Evolutionary conservation across 2,888 invertebrate genomes (phyloP).

Genomic region (Bombyx huttoni): DNA sequence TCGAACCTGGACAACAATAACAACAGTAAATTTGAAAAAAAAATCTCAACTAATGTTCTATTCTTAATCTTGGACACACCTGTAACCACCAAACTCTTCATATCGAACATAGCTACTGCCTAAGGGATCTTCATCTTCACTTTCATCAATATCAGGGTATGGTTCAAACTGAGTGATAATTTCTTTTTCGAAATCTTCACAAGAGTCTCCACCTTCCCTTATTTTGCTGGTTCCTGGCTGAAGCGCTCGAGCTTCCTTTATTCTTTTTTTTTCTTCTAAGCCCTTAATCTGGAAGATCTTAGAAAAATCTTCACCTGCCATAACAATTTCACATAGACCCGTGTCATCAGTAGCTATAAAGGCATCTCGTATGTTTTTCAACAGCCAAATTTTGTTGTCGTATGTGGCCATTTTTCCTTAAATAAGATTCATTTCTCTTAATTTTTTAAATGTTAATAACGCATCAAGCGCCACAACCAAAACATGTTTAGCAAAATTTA

Average conservation of each 20-base stretch:
- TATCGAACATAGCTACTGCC: slow-evolving; percentile 79
- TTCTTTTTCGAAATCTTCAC: slow-evolving; percentile 50
- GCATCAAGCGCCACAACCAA: background rate
- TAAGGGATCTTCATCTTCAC: slow-evolving; percentile 82
- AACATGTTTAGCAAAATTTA: background rate
- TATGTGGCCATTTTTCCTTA: slow-evolving; percentile 85
- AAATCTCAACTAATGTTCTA: too few relatives aligned
- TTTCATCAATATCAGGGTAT: slow-evolving; percentile 85
- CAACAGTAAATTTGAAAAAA: too few relatives aligned
- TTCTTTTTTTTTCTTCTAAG: slow-evolving; percentile 49
- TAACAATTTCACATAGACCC: slow-evolving; percentile 93
- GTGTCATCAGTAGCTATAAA: slow-evolving; percentile 97
- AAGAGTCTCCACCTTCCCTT: slow-evolving; percentile 42
- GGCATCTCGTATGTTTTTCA: slow-evolving; percentile 93
- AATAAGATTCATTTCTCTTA: background rate
- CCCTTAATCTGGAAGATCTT: slow-evolving; percentile 62
- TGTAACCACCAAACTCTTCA: slow-evolving; percentile 75
- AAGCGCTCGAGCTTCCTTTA: slow-evolving; percentile 34
- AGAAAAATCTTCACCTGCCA: slow-evolving; percentile 87
- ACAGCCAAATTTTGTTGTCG: slow-evolving; percentile 93
- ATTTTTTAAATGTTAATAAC: background rate
- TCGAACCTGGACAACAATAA: slow-evolving; percentile 34
- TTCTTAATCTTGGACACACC: slow-evolving; percentile 21
- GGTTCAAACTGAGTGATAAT: slow-evolving; percentile 72
- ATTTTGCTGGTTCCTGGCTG: slow-evolving; percentile 45